Conservation (phyloP, 1,140 invertebrate species). For the Sminthurinus signatus region DNA sequence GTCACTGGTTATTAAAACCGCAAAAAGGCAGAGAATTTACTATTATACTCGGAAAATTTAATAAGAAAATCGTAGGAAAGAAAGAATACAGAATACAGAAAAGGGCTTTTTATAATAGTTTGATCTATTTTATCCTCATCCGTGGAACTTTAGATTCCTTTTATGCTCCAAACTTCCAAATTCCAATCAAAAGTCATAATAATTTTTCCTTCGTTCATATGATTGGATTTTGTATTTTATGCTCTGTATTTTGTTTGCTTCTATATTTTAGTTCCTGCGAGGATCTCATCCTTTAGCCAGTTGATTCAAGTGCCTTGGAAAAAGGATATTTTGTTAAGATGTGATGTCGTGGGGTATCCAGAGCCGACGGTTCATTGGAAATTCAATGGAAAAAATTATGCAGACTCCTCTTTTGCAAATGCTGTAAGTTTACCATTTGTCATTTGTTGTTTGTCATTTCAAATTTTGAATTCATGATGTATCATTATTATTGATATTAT, state of each 20-base stretch:
- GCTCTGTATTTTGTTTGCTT: neutral
- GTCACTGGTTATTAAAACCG: too few species aligned
- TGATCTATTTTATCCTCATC: too few species aligned
- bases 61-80: too few species aligned
- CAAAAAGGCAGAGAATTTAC: too few species aligned
- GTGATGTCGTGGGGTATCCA: conserved; percentile 71
- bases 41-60: too few species aligned
- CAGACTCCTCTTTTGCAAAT: conserved; percentile 16
- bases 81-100: neutral
- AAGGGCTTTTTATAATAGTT: too few species aligned
- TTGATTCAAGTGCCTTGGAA: conserved; percentile 75
- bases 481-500: neutral
- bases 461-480: neutral
- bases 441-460: neutral
- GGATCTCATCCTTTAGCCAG: conserved; percentile 72
- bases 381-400: conserved; percentile 34
- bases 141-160: too few species aligned
- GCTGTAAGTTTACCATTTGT: neutral
- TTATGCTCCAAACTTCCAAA: too few species aligned
- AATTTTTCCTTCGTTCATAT: too few species aligned
- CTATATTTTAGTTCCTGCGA: conserved; percentile 58
- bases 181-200: too few species aligned
- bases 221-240: neutral
- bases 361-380: conserved; percentile 64
- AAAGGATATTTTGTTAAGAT: conserved; percentile 68